Evolutionary conservation across 2,113 vertebrate species (phyloP).

Genomic region (Cervus canadensis): DNA sequence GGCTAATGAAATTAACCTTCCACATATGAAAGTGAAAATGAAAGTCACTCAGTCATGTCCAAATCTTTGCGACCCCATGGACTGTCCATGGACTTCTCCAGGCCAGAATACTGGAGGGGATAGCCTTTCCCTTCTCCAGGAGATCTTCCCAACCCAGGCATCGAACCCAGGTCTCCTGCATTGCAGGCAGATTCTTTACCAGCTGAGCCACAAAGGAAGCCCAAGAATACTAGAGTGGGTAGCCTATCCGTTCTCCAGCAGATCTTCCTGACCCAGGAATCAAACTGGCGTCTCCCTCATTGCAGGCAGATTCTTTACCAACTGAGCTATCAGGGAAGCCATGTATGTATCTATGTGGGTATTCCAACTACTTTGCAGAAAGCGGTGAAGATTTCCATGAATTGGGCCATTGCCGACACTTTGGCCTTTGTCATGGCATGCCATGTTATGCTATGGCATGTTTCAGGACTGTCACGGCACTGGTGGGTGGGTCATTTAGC

Average conservation of each 20-base stretch:
- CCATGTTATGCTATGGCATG: not conserved
- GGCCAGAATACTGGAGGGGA: not conserved
- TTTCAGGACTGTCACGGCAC: not conserved
- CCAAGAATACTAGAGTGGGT: too few species aligned
- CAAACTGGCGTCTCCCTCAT: not conserved
- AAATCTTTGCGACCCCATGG: not conserved
- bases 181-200: too few species aligned
- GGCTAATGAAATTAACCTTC: not conserved
- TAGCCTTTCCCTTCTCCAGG: not conserved
- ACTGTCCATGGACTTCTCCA: not conserved
- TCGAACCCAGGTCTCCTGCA: too few species aligned
- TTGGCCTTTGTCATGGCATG: not conserved
- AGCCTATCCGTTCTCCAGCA: not conserved
- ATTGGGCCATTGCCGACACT: not conserved
- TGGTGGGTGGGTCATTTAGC: not conserved
- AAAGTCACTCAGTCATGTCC: not conserved
- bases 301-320: not conserved
- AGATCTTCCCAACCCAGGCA: too few species aligned
- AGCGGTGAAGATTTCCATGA: not conserved
- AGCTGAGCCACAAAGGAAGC: too few species aligned
- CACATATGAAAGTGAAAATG: not conserved
- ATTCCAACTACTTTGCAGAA: not conserved
- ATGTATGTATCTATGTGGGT: not conserved
- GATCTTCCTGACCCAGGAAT: not conserved
- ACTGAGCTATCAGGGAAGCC: not conserved